Base-by-base conservation (phyloP, 2,888 invertebrate species). In the Agriotes lineatus region DNA sequence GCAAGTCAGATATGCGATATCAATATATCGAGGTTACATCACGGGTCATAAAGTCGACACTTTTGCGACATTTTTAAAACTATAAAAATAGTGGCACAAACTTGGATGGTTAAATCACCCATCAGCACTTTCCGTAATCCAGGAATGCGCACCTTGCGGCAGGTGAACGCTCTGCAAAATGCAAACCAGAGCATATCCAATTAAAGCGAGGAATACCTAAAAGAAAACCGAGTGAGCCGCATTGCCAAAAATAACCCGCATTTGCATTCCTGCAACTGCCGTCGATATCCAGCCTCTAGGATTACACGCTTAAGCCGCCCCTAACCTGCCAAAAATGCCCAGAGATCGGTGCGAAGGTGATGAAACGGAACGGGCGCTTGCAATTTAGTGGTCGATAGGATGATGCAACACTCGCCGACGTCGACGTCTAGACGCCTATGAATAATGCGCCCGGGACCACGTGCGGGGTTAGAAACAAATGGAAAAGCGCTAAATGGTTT, bases 391-490 rank as follows among this genome's bases (percentile, higher is more conserved):
- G 48, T 60, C 59, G 48, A 48, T 60, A 44, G 16, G 45, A 52
- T 61, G 61, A 61, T 52, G 61, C 52, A 61, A 61, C 19, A 60
- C 12, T 25, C 19, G 20, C 19, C 50, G 61, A 52, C 61, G 61
- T 22, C 61, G 61, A 42, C 61, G 61, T 61, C 61, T 52, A 52
- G 61, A 61, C 61, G 37, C 45, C 52, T 48, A 20, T 37, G 45
- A 52, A 52, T 35, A 61, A 25, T 39, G 20, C 33, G 9, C 30
- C 6, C 4, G 2, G 3, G 25, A 37, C 50, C 50, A 61, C 61
- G 61, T 61, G 52, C 22, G 9, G 10, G n/a, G 35, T n/a, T 6
- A 9, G 16, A 16, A 42, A 3, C 1, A 5, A 1, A 14, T 4
- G 1, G 6, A 42, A 2, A 18, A 5, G 6, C 18, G 2, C 9